Evolutionary conservation across 2,797 vertebrate genomes (phyloP).

Genomic region (Lemur catta): DNA sequence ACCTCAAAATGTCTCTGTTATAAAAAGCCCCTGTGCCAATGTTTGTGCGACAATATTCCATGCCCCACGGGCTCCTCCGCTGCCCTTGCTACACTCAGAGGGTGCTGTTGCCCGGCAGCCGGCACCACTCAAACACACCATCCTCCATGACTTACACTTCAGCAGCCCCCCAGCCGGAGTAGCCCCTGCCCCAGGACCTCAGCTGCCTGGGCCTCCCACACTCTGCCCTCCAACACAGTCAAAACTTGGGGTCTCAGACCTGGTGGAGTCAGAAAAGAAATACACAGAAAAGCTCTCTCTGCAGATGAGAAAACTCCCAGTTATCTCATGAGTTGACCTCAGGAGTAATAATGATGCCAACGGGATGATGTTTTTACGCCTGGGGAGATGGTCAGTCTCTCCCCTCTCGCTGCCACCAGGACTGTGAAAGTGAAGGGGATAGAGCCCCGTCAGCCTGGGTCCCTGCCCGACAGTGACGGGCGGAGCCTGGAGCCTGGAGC

Average conservation of each 20-base stretch:
- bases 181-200: too few relatives aligned
- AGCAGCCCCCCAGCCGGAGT: not conserved
- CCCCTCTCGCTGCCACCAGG: not conserved
- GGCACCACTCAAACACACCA: too few relatives aligned
- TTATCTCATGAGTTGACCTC: not conserved
- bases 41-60: not conserved
- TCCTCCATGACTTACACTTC: not conserved
- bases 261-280: not conserved
- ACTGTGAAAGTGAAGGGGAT: not conserved
- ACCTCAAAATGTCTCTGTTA: not conserved
- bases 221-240: not conserved
- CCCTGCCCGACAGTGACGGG: too few relatives aligned
- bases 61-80: rapidly evolving
- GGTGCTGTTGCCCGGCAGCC: rapidly evolving
- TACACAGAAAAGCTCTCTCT: not conserved
- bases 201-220: not conserved
- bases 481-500: not conserved
- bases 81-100: not conserved
- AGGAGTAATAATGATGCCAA: too few relatives aligned
- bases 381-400: rapidly evolving
- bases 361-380: too few relatives aligned
- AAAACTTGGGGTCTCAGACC: not conserved
- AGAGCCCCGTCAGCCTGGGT: not conserved
- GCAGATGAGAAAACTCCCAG: not conserved
- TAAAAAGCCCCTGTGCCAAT: not conserved